These are phyloP conservation scores for Semotilus atromaculatus DNA, from an alignment of 2,797 vertebrate species.

Conservation along the genomic window DNA sequence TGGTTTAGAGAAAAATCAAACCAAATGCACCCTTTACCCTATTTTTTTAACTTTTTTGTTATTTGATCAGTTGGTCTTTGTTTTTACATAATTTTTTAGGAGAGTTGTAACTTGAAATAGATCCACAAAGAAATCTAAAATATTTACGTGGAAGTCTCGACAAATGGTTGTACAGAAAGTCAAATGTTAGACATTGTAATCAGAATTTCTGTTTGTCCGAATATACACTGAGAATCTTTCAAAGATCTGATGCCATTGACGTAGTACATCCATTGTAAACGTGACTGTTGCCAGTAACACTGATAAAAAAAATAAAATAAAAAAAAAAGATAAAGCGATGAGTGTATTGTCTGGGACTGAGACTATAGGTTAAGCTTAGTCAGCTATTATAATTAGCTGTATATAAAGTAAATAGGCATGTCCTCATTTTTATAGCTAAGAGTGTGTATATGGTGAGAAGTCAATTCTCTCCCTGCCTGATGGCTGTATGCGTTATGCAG, in stretches of 20 bases:
- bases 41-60: too few relatives aligned
- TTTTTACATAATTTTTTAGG: background rate
- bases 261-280: background rate
- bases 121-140: background rate
- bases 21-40: too few relatives aligned
- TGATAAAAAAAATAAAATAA: background rate
- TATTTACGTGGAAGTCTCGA: background rate
- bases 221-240: background rate
- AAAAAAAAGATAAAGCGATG: background rate
- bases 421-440: slow-evolving; percentile 22
- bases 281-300: background rate
- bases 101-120: background rate
- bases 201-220: background rate
- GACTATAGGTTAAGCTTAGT: background rate
- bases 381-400: background rate
- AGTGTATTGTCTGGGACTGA: background rate
- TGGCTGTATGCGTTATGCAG: slow-evolving; percentile 10
- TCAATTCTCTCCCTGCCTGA: slow-evolving; percentile 2
- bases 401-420: background rate
- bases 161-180: background rate
- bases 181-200: background rate
- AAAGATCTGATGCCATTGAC: background rate
- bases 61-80: background rate
- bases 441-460: background rate
- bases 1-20: too few relatives aligned